Base-by-base conservation (phyloP, 2,797 vertebrate genomes). In the Anolis apletophallus region DNA sequence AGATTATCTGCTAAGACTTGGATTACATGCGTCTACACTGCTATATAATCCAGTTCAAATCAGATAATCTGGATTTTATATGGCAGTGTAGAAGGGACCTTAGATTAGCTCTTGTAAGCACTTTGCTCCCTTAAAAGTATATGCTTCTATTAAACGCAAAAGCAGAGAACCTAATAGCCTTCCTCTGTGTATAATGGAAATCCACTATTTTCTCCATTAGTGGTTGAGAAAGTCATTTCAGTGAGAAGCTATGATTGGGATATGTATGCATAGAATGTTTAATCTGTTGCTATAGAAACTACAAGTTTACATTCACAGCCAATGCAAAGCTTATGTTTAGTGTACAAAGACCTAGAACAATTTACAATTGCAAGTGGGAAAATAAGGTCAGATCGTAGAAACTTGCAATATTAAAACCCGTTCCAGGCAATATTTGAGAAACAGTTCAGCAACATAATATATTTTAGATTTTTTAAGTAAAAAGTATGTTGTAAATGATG, bases 271-370 rank as follows among this genome's bases (percentile, higher is more conserved):
- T 26, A 88, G 3, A 6, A 29, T 83, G 36, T 57, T 0, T 67
- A 73, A 80, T 1, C n/a, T 1, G 11, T 59, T 88, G n/a, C 72
- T 81, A 80, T n/a, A 21, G 80, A n/a, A 92, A 88, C 23, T 7
- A 81, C 17, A 81, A 3, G 72, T 88, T 32, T 80, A 59, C 85
- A 57, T 2, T 83, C 80, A 3, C 19, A 83, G 17, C 6, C 7
- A 69, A 10, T 75, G 3, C 71, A 83, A 57, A 80, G 50, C 54
- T 1, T 0, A 82, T 0, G 46, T 26, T 80, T 17, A 61, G 0
- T 26, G 17, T 55, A 14, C 40, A 46, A 61, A 81, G 5, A 17
- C 17, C 0, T 9, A 9, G 9, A 76, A 12, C 1, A 79, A 78
- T 32, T 78, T 71, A 9, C 0, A 73, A 78, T 19, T 80, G 67